Base-by-base conservation (phyloP, 2,888 invertebrate species). In the Oligia strigilis region DNA sequence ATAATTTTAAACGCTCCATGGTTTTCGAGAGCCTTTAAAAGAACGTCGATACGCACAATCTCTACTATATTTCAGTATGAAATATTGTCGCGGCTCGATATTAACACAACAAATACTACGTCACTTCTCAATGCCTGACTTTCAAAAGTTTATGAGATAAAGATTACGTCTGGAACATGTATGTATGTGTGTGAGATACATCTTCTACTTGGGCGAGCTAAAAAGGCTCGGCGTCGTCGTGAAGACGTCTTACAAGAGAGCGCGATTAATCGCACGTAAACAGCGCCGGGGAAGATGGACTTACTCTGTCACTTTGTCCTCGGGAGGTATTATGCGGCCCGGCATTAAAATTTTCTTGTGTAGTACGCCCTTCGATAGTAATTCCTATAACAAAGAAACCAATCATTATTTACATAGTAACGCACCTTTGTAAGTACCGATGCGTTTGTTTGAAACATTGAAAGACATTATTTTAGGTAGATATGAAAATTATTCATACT, bases 281-380 rank as follows among this genome's bases (percentile, higher is more conserved):
- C 82, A 87, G 81, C 81, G 85, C 49, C 74, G 67, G 82, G 82
- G 80, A 90, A 89, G 86, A 86, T 88, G 81, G 82, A 96, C 97
- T 96, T 94, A 97, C 97, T 95, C 91, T 86, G 78, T 90, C 77
- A 97, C 96, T 92, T 92, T 93, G 78, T 88, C 75, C 89, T 95
- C 93, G 13, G 96, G 94, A 80, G 97, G 97, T 90, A 97, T 91
- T 78, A 94, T 89, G 82, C 95, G 95, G 80, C 97, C 97, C 29
- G 95, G 95, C 91, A 96, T 94, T 71, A 95, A 92, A 84, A 97
- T 95, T 93, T 97, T 97, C 94, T 92, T 95, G 92, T 97, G 92
- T 65, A 90, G 87, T 80, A 97, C 90, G 75, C 96, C 96, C 67
- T 94, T 94, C 77, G 89, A 85, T 86, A 90, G 82, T 78, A 97